Evolutionary conservation across 2,797 vertebrate species (phyloP).

Genomic region (Galaxias olidus): DNA sequence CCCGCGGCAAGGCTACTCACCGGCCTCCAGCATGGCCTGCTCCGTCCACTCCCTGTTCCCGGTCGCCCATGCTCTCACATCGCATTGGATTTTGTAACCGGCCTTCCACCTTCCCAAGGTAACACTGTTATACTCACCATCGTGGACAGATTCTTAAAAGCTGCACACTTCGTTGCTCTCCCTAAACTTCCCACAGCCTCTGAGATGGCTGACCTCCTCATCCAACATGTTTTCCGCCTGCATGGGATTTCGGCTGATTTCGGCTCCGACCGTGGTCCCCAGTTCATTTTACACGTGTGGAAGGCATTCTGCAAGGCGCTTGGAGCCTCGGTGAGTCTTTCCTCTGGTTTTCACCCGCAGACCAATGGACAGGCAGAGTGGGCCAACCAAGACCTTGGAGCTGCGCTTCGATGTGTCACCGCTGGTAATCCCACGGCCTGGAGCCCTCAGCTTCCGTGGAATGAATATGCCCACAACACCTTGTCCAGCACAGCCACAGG

Average conservation of each 20-base stretch:
- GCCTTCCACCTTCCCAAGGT: neutral
- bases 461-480: too few species aligned
- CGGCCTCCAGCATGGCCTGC: neutral
- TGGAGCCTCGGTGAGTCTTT: neutral
- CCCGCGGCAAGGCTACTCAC: neutral
- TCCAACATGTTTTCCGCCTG: neutral
- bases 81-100: neutral
- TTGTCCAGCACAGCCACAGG: too few species aligned
- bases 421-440: too few species aligned
- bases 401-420: neutral
- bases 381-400: neutral
- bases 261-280: neutral
- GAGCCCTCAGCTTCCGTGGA: too few species aligned
- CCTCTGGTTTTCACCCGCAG: conserved; percentile 2
- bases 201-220: neutral
- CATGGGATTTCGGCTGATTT: neutral
- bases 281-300: neutral
- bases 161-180: neutral
- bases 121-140: neutral
- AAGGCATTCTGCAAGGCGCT: neutral
- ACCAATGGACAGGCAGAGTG: too few species aligned
- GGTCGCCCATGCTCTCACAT: neutral
- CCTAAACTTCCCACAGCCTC: neutral
- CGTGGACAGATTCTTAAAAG: neutral
- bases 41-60: neutral